Conservation (phyloP, 2,113 vertebrate species). For the Otocyon megalotis region DNA sequence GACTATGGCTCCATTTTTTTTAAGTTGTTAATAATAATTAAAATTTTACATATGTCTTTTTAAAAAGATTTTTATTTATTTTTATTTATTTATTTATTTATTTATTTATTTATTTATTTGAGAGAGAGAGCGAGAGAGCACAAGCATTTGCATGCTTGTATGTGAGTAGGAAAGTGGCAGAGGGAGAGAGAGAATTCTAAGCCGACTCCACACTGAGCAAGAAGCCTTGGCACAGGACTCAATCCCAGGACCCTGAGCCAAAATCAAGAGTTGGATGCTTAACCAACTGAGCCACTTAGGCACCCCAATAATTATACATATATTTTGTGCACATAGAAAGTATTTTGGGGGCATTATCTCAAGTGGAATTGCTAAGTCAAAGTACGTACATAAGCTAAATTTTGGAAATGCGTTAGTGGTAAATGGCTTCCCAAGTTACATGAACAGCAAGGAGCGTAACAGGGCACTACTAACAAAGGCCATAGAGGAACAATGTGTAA, state of each 20-base stretch:
- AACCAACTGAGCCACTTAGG: background rate
- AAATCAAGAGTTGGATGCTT: background rate
- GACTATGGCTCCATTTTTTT: background rate
- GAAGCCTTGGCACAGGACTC: background rate
- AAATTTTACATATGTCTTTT: background rate
- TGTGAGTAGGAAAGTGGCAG: background rate
- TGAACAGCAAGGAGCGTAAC: background rate
- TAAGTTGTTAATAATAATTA: background rate
- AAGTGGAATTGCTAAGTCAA: background rate
- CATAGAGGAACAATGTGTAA: background rate
- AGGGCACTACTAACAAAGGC: background rate
- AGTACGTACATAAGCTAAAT: background rate
- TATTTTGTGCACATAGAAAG: background rate
- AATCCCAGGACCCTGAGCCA: background rate
- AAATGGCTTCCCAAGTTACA: accelerated
- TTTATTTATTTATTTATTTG: background rate
- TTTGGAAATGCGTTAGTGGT: background rate
- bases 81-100: too few species aligned
- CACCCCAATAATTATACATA: background rate
- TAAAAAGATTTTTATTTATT: too few species aligned
- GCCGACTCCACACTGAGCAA: background rate
- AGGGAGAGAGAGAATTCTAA: background rate
- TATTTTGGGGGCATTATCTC: background rate
- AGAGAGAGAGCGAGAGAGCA: background rate
- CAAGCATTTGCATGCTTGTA: too few species aligned